phyloP scores from a whole-genome alignment of 2,888 invertebrate genomes.

The Tethea ocularis region DNA sequence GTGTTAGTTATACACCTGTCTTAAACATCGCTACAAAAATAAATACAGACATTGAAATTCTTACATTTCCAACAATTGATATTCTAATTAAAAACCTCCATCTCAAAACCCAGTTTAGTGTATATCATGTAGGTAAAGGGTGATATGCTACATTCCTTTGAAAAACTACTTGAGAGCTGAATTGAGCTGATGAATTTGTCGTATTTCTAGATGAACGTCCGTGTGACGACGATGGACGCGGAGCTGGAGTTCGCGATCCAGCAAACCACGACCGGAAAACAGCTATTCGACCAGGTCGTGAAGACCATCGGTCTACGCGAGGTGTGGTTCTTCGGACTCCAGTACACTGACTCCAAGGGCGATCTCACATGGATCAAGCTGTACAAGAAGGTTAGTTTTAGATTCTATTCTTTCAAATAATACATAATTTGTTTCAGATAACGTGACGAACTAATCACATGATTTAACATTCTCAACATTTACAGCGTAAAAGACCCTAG shows the following conservation, averaged over 20 bases:
- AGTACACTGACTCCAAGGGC: slow-evolving; percentile 99
- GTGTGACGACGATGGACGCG: slow-evolving; percentile 99
- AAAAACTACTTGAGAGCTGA: neutral
- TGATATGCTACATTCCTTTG: neutral
- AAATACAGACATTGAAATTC: neutral
- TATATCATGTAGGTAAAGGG: neutral
- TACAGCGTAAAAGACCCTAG: neutral
- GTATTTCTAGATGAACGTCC: slow-evolving; percentile 95
- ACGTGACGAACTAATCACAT: neutral
- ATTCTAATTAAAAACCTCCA: neutral
- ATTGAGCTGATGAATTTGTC: neutral
- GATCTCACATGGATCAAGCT: slow-evolving; percentile 99
- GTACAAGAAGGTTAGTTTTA: slow-evolving; percentile 96
- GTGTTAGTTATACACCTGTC: neutral
- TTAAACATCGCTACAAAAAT: neutral
- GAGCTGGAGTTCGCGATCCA: slow-evolving; percentile 99
- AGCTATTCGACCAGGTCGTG: slow-evolving; percentile 99
- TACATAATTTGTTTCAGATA: neutral
- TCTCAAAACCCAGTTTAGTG: neutral
- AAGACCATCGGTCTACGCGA: slow-evolving; percentile 99
- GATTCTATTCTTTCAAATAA: slow-evolving; percentile 7
- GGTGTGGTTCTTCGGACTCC: slow-evolving; percentile 99
- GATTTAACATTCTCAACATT: neutral
- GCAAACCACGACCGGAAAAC: slow-evolving; percentile 99
- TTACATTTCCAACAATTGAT: neutral